phyloP scores from a whole-genome alignment of 2,888 invertebrate genomes.

The Philereme transversata region DNA sequence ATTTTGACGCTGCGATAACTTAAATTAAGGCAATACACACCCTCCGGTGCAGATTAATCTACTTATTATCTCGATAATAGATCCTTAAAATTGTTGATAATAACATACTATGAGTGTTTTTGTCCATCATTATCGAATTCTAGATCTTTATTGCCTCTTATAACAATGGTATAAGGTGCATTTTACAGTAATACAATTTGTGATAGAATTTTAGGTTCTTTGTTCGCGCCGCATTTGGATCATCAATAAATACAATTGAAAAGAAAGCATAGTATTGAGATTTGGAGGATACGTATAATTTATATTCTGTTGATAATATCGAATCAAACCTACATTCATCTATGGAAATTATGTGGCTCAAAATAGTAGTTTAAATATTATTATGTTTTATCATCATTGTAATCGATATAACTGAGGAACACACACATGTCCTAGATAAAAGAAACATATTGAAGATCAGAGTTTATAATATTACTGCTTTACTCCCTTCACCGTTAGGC shows the following conservation, averaged over 20 bases:
- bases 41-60: constrained; percentile 27
- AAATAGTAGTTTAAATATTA: too few species aligned
- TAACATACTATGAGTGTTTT: constrained; percentile 48
- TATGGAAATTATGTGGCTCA: too few species aligned
- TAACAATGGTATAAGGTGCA: constrained; percentile 4
- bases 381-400: too few species aligned
- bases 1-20: too few species aligned
- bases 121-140: constrained; percentile 36
- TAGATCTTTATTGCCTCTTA: constrained; percentile 13
- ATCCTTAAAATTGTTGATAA: constrained; percentile 51
- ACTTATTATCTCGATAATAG: constrained; percentile 53
- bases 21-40: background rate
- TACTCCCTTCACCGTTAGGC: too few species aligned
- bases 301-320: constrained; percentile 29
- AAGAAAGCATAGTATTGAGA: constrained; percentile 41
- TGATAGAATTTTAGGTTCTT: constrained; percentile 31
- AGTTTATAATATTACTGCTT: too few species aligned
- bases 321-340: constrained; percentile 1
- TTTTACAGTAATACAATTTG: constrained; percentile 16
- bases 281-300: constrained; percentile 41
- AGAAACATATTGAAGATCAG: too few species aligned
- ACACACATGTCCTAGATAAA: too few species aligned
- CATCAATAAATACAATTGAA: constrained; percentile 49
- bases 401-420: too few species aligned
- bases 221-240: constrained; percentile 48